Evolutionary conservation across 2,797 vertebrate genomes (phyloP), one percentile per base, ranked within the genome.

Genomic region (Eremophila alpestris): DNA sequence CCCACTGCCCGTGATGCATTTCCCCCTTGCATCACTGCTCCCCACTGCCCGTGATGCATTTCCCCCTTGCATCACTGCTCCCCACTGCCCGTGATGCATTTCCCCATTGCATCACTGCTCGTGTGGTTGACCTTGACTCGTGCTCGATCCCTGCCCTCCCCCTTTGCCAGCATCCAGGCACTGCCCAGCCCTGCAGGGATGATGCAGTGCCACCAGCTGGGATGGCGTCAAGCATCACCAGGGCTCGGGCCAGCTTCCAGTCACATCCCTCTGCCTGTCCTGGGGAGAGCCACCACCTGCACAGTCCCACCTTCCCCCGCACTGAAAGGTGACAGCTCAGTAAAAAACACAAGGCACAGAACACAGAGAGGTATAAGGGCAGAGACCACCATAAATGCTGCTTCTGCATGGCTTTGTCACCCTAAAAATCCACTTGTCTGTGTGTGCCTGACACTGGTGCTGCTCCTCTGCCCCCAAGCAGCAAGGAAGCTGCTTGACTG

Each of bases 191-290:
- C 87, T 60, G 49, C 13, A 0, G 93, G 79, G 73, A 91, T 91
- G 94, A 95, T 75, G 87, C 40, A 94, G 73, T 91, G 93, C 46
- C 45, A 77, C 94, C 95, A 86, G 94, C 93, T 91, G 95, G 73
- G 93, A 83, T 21, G 34, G 71, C 3, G 4, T n/a, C 83, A 87
- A 77, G 76, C 79, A 68, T 48, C 0, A 1, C 52, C 18, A 8
- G 81, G 89, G 23, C 75, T 83, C 20, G 0, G 0, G 95, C 93
- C 95, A 59, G 6, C 62, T 86, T 90, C 73, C 89, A 75, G 93
- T 27, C 91, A 58, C 76, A 68, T 86, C 86, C 30, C 73, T 89
- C 93, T 83, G 76, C 73, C 58, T 24, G 76, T 75, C 58, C 82
- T 4, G 16, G 58, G 51, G 46, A 92, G 34, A 3, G 7, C 1